Evolutionary conservation across 2,888 invertebrate genomes (phyloP).

Genomic region (Drosophila ochracea): DNA sequence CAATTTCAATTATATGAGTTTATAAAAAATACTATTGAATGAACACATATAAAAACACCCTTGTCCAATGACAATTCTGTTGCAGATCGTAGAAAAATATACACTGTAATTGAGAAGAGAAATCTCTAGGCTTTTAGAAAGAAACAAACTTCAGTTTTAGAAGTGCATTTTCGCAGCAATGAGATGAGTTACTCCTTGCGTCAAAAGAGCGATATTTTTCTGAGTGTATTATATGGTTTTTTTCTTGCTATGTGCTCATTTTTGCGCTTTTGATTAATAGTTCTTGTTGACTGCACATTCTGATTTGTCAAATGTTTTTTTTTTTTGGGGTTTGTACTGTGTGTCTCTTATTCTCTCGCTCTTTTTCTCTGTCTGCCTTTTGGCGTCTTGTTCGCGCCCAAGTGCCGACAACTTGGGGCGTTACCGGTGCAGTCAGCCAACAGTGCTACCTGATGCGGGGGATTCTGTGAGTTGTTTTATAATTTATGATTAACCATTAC

Average conservation of each 20-base stretch:
- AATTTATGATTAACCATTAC: conserved; percentile 43
- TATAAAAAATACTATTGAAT: too few species aligned
- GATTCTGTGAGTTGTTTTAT: conserved; percentile 30
- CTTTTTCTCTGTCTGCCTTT: conserved; percentile 22
- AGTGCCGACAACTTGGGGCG: conserved; percentile 62
- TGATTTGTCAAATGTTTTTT: conserved; percentile 48
- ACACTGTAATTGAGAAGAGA: not conserved
- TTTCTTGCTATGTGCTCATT: conserved; percentile 12
- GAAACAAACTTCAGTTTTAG: not conserved
- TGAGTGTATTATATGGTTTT: not conserved
- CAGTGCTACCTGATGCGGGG: conserved; percentile 55
- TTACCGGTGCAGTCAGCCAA: conserved; percentile 35
- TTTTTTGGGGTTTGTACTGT: not conserved
- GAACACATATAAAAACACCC: too few species aligned
- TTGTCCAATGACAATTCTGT: not conserved
- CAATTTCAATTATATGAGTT: too few species aligned
- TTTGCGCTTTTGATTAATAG: conserved; percentile 49
- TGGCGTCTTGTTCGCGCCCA: conserved; percentile 36
- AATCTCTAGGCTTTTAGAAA: fast-evolving
- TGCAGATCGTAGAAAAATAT: not conserved
- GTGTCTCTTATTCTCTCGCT: conserved; percentile 2
- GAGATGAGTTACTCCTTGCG: not conserved
- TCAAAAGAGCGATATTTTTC: not conserved
- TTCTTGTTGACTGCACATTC: conserved; percentile 46
- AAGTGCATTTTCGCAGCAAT: not conserved